Base-by-base conservation (phyloP, 2,888 invertebrate genomes). In the Thereva unica region DNA sequence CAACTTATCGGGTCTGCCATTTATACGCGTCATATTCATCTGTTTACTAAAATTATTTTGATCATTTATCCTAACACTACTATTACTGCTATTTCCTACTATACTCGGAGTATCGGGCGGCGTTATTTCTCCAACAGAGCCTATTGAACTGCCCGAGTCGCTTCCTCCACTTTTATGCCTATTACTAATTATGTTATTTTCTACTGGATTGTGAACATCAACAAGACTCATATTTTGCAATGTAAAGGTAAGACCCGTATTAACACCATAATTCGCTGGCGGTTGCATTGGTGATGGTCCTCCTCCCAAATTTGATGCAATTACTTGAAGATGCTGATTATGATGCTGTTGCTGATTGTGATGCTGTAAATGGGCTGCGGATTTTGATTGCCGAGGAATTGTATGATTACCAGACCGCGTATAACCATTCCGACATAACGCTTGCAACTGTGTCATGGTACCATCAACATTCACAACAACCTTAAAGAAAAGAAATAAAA, bases 131-230 rank as follows among this genome's bases (percentile, higher is more conserved):
- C 78, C 79, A 9, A 77, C 76, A n/a, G 80, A 80, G 35, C 79
- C 79, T 71, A 79, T 76, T n/a, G 80, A 79, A 69, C 81, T 80
- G 38, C 79, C 80, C 3, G 81, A 78, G 71, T 81, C 80, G 69
- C 81, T 81, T 41, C 78, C 79, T 8, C 74, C 72, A 52, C 77
- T 77, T 69, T 80, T 78, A 67, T 74, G 76, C 10, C 76, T 76
- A 71, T 75, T 75, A 40, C 50, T 67, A 55, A 68, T 12, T 52
- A 66, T 56, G 53, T 66, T 69, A 68, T 68, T 53, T 57, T 57
- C 56, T 67, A 68, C 42, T 68, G 69, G 37, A 72, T 72, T 54
- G 6, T 66, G 68, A 34, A 70, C 71, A 71, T 75, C 76, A 38
- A 72, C 68, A 69, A 76, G 69, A 45, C 75, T 74, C 76, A 80